Conservation (phyloP, 2,888 invertebrate species). For the Diabrotica balteata region DNA sequence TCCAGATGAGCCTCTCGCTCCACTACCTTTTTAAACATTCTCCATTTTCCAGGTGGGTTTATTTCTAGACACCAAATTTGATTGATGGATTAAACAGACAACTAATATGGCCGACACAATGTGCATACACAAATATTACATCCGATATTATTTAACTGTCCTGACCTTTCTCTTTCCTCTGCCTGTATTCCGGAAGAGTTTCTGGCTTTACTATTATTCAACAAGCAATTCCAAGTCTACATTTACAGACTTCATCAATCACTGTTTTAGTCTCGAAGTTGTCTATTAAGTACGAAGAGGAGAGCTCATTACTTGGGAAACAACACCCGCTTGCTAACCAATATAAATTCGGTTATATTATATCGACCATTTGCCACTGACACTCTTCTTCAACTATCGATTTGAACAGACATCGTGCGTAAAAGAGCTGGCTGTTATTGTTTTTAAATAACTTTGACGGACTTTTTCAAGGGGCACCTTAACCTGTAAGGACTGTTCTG, state of each 20-base stretch:
- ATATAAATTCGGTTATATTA: conserved; percentile 45
- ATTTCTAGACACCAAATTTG: conserved; percentile 18
- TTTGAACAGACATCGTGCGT: neutral
- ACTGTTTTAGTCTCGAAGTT: conserved; percentile 50
- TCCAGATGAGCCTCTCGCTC: too few species aligned
- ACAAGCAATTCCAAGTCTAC: conserved; percentile 50
- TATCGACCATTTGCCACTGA: conserved; percentile 39
- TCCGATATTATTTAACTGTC: conserved; percentile 29
- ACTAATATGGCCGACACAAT: conserved; percentile 32
- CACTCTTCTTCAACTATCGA: conserved; percentile 3
- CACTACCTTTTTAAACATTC: too few species aligned
- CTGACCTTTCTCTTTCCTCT: conserved; percentile 25
- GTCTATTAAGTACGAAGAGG: conserved; percentile 49
- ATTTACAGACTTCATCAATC: conserved; percentile 53
- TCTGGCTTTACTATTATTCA: conserved; percentile 41
- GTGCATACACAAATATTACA: conserved; percentile 45
- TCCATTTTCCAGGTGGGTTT: too few species aligned
- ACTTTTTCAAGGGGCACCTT: too few species aligned
- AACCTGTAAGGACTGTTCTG: too few species aligned
- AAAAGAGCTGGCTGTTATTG: too few species aligned
- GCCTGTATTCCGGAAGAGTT: conserved; percentile 33
- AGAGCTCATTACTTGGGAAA: conserved; percentile 49
- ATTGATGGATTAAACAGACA: conserved; percentile 25
- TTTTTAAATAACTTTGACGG: too few species aligned
- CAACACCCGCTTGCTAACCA: conserved; percentile 43